Evolutionary conservation across 2,888 invertebrate species (phyloP), one percentile per base, ranked within the genome.

Genomic region (Auanema sp.): DNA sequence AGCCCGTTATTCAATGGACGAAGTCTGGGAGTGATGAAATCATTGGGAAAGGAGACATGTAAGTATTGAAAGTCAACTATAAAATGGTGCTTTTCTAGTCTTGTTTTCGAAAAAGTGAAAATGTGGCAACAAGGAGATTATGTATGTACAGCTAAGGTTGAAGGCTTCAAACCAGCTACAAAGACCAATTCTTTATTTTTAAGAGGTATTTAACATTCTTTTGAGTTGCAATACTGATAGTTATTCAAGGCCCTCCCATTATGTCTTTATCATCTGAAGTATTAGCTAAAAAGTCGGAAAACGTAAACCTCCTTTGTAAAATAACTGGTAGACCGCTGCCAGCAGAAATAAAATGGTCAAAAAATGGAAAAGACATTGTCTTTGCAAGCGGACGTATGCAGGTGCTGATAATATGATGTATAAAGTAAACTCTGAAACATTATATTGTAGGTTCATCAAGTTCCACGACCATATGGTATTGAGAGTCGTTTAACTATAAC

Each of bases 71-170:
- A 42, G 8, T 33, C 33, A n/a, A n/a, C 8, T 33, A 33, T 33
- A 33, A 33, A 51, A 25, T 58, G 16, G 3, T 58, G 18, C 49
- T 24, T 0, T 68, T 74, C 66, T 61, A 78, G 75, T 40, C 66
- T 78, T 49, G 77, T 76, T 8, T 61, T 81, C 12, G 74, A 77
- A 41, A 72, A 73, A 41, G 76, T 81, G 0, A 67, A 72, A 40
- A 61, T 65, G 3, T 78, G 76, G 72, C 78, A 81, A 51, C 78
- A 73, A 57, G 81, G 81, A 21, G 74, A 72, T 23, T 83, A 83
- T 63, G 69, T 73, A 18, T 83, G 83, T 59, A 72, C 73, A 21
- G 83, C 83, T 0, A 66, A 64, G 0, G 75, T 78, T 2, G 71
- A 72, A 10, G 79, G 79, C 0, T 84, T 81, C 64, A 57, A 66